phyloP scores from a whole-genome alignment of 2,797 vertebrate species.

The Coilia nasus region DNA sequence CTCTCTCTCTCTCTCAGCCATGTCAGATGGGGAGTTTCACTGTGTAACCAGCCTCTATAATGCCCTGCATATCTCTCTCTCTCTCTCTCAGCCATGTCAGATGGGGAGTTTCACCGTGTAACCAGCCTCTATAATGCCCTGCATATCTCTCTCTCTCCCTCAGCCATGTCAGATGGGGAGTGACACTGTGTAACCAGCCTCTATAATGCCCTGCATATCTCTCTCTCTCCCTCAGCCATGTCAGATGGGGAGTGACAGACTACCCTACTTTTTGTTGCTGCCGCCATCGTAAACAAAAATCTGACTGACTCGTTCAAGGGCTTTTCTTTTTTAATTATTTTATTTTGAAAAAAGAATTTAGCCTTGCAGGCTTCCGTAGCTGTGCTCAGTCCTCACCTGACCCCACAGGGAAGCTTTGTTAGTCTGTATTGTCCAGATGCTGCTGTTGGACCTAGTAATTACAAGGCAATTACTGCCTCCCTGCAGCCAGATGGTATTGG shows the following conservation, averaged over 20 bases:
- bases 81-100: no score
- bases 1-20: no score
- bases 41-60: no score
- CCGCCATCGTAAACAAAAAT: neutral
- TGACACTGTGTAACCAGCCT: neutral
- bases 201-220: neutral
- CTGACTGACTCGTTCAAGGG: neutral
- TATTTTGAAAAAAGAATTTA: neutral
- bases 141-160: no score
- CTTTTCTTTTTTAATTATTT: neutral
- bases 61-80: no score
- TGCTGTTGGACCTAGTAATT: neutral
- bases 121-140: no score
- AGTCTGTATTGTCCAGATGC: conserved; percentile 30
- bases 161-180: no score
- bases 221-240: neutral
- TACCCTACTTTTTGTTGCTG: neutral
- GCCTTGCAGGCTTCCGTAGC: neutral
- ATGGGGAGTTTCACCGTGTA: no score
- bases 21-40: no score
- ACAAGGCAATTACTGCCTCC: neutral
- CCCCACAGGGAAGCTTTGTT: conserved; percentile 35
- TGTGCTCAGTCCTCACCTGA: conserved; percentile 25
- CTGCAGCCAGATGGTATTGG: neutral
- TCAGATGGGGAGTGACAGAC: neutral